Base-by-base conservation (phyloP, 2,113 vertebrate genomes). In the Plestiodon gilberti region DNA sequence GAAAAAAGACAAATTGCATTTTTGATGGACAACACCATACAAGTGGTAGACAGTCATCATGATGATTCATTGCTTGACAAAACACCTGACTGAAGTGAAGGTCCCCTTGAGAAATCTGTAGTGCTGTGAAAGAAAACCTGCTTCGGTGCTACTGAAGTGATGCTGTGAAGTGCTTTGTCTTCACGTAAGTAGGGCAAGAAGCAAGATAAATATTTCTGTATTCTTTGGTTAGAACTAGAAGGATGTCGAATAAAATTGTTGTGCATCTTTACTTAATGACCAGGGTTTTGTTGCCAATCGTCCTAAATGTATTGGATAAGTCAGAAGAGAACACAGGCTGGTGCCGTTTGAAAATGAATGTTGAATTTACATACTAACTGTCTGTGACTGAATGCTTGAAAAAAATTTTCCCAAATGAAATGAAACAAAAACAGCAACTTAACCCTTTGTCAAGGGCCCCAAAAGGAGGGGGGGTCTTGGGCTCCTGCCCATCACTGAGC, bases 1-100 rank as follows among this genome's bases (percentile, higher is more conserved):
- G 30, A 22, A 79, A 90, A 88, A 65, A 62, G 57, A 15, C 18
- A 88, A 57, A 14, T 57, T 61, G 2, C 38, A 1, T 25, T 79
- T 86, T 18, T 84, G 6, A 69, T 82, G 71, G 86, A 87, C 79
- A 84, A 86, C 78, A 1, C 0, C 48, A n/a, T 82, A 71, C 22
- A 78, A 38, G 55, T 40, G 22, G 57, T 22, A 87, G 87, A 83
- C 57, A 79, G 0, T 8, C 10, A 75, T 80, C 82, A 90, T 88
- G 40, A 90, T 88, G 40, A 55, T 2, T 81, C 86, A 2, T n/a
- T 84, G 28, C 67, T 40, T n/a, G 90, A 40, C 3, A 81, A 90
- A 88, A 82, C 1, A 0, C 62, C 11, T 64, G 67, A 25, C 1
- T 86, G 33, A 86, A 88, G 79, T 69, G 55, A 84, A 89, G n/a